These are phyloP conservation scores for Sitta carolinensis DNA, from an alignment of 2,797 vertebrate species.

Conservation along the genomic window DNA sequence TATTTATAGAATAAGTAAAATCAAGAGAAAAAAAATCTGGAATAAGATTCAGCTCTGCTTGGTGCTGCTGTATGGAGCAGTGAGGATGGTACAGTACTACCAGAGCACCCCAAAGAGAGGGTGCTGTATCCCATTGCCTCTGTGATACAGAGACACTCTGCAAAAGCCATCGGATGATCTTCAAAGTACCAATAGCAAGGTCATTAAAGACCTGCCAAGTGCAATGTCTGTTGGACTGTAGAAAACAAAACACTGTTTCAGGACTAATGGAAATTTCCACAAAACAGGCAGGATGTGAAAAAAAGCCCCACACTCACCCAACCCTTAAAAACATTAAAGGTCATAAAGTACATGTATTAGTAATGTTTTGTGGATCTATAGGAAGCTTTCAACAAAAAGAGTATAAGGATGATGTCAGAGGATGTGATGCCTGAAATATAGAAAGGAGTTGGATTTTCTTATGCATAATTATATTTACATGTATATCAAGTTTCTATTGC, in stretches of 20 bases:
- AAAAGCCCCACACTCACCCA: background rate
- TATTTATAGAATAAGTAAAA: background rate
- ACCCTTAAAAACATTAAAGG: background rate
- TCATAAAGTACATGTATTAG: background rate
- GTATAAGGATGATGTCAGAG: background rate
- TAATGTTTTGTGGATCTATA: background rate
- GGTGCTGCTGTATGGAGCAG: background rate
- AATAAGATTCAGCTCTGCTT: background rate
- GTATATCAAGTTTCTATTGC: background rate
- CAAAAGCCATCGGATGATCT: background rate
- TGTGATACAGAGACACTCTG: background rate
- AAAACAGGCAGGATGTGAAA: rapidly evolving
- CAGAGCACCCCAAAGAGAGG: background rate
- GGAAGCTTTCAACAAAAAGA: background rate
- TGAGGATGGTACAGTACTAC: background rate
- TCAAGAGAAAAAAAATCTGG: background rate
- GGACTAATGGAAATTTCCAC: background rate
- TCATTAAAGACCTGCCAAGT: conserved; percentile 3
- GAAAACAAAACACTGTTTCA: background rate
- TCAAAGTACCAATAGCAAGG: conserved; percentile 8
- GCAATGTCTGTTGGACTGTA: background rate
- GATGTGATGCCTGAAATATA: background rate
- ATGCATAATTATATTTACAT: background rate
- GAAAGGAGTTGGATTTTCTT: background rate
- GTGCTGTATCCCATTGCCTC: background rate